Base-by-base conservation (phyloP, 1,140 invertebrate genomes). In the Acyrthosiphon pisum region DNA sequence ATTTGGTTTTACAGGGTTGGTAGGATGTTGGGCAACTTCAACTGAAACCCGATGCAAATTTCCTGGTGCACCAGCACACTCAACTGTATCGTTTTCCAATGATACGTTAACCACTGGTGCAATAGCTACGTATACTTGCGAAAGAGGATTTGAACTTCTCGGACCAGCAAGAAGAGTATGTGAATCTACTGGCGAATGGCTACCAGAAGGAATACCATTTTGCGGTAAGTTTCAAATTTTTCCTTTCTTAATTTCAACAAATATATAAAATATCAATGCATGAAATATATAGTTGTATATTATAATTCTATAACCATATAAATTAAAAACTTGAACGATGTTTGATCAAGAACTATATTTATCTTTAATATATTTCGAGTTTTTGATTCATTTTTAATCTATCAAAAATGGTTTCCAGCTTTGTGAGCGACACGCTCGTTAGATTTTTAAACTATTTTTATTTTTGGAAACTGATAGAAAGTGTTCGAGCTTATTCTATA, bases 41-140 rank as follows among this genome's bases (percentile, higher is more conserved):
- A 94, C 91, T 94, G 91, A 94, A 87, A 93, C 50, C 88, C 95
- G 94, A 90, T 99, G 98, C 95, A 96, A 97, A 90, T 99, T 98
- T 95, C 98, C 98, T n/a, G 98, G 98, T n/a, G 97, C 98, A 2
- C 98, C 98, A 44, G 98, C 98, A 2, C 98, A 99, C 95, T 98
- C 97, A 87, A 96, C 95, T 68, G 97, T 99, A 11, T 96, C 96
- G 1, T 98, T 99, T 95, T 97, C 97, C 2, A 96, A 97, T 94
- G 97, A 97, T 53, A 95, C 95, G 68, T 95, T 97, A 46, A 95
- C 95, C 0, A 95, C 96, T 60, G 97, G 97, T 35, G 97, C 97
- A 9, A 96, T 98, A 0, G 98, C 98, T 9, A 98, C 97, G 1
- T 99, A 99, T 95, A 96, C 96, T 30, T 99, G 98, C 94, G 98